Percentiles rank a stretch among this genome's conserved stretches.
Evolutionary conservation across 30 jellyfish, hydroid and myxozoan species (phyloP).

Genomic region (Cassiopea xamachana): DNA sequence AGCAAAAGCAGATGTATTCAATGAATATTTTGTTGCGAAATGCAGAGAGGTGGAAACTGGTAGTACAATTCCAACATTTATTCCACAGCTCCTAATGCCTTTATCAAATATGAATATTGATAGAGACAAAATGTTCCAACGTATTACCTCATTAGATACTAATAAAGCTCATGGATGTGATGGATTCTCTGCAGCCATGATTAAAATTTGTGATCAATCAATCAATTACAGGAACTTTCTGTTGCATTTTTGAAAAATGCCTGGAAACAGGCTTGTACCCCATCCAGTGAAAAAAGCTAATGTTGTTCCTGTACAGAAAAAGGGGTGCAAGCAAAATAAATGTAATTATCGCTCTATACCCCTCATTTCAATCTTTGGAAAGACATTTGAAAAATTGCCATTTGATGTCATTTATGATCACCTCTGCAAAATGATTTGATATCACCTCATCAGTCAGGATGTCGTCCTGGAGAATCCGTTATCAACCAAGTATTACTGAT

Average conservation of each 20-base stretch:
- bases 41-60: conserved; percentile 15
- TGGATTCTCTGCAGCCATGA: too few relatives aligned
- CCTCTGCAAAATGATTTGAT: conserved; percentile 41
- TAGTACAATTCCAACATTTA: conserved; percentile 19
- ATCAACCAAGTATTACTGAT: conserved; percentile 38
- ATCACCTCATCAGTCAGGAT: conserved; percentile 66
- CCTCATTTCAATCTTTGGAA: conserved; percentile 41
- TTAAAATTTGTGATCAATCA: not conserved
- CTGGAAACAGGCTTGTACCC: not conserved
- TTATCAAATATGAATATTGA: conserved; percentile 18
- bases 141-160: not conserved
- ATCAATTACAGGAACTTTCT: conserved; percentile 17
- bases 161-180: too few relatives aligned
- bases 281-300: conserved; percentile 56
- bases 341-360: not conserved
- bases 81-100: conserved; percentile 27
- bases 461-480: conserved; percentile 39
- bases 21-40: conserved; percentile 38
- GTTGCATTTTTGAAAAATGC: not conserved
- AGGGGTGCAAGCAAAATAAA: too few relatives aligned
- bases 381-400: not conserved
- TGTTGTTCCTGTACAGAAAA: not conserved
- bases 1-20: conserved; percentile 47
- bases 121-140: conserved; percentile 24
- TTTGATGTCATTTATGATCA: conserved; percentile 51